Base-by-base conservation (phyloP, 2,797 vertebrate species). In the Psittacula echo region DNA sequence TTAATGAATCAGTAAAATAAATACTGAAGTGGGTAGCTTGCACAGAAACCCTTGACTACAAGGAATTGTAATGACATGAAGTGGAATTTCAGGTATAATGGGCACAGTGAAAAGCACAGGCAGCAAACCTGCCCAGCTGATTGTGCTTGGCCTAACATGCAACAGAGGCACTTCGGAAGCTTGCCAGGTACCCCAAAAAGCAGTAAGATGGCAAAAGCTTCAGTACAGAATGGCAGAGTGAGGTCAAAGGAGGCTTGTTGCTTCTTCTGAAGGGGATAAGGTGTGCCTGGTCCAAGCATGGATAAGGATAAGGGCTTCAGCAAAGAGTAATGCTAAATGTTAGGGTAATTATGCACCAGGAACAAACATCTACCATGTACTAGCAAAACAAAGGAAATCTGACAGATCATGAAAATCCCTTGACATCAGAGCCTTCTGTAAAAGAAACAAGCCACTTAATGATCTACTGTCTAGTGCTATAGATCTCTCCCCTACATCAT, bases 1-100 rank as follows among this genome's bases (percentile, higher is more conserved):
- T 77, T 85, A 24, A 75, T 58, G 26, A 90, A 85, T 83, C 27
- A 26, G 78, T 94, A 86, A 90, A 93, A 80, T 80, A 91, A 87
- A 91, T 87, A 20, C 61, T 77, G 65, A 93, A 77, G 58, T 75
- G 42, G 56, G 20, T 79, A 82, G 61, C 30, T 58, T 62, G 21
- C 62, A 54, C 75, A 89, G 85, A 78, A 85, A 44, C 42, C 58
- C 68, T 83, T 75, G 58, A 92, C 85, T 61, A 66, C 41, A 23
- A 90, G 77, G 45, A 85, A 68, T n/a, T 89, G 39, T 78, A 71
- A 70, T 68, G 60, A 68, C 41, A 23, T 29, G 67, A 78, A 53
- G 45, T 87, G 64, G 48, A 82, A 76, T 34, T 83, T 27, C 67
- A 94, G 68, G 72, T 62, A 68, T 72, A 87, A 82, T 62, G 56